Evolutionary conservation across 2,113 vertebrate genomes (phyloP), one percentile per base, ranked within the genome.

Genomic region (Cynocephalus volans): DNA sequence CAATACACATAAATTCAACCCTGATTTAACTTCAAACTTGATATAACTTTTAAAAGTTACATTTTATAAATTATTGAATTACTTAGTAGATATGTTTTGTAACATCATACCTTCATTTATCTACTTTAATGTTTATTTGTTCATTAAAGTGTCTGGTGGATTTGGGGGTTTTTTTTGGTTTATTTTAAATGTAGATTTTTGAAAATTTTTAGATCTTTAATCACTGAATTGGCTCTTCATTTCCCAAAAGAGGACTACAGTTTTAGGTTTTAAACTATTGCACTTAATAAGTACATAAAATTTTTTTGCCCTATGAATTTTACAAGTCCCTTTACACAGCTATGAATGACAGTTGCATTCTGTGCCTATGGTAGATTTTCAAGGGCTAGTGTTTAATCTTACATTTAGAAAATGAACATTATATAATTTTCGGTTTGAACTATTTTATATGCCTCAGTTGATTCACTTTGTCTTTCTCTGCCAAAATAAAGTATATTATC

Each of bases 151-250:
- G 19, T n/a, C 18, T 95, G 36, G 45, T 89, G 33, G 10, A 45
- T 75, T 93, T 92, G 67, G 18, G n/a, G 15, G 6, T 41, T 41
- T 41, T 41, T 41, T 41, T 41, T 64, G 28, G 5, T 87, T 91
- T 88, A 79, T 89, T 97, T 97, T 86, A 64, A 93, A 82, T 95
- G 36, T 80, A 48, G 3, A 81, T 65, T 96, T 97, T 82, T 76
- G 5, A 64, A 48, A 88, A 65, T 65, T 45, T 26, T 84, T 72
- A 62, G 26, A 90, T 52, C 23, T 92, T 96, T 75, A 85, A 5
- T 92, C 90, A 72, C 60, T 85, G 41, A 94, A 62, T 77, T 97
- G 21, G 14, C 18, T 88, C 31, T 88, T 97, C 11, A 45, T 80
- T 96, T 96, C 70, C 52, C 52, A 52, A 81, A 65, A 95, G 67